A percentile compares a stretch with the other conserved stretches of the same genome.
phyloP scores from a whole-genome alignment of 2,888 invertebrate species.

The Heterodera filipjevi region DNA sequence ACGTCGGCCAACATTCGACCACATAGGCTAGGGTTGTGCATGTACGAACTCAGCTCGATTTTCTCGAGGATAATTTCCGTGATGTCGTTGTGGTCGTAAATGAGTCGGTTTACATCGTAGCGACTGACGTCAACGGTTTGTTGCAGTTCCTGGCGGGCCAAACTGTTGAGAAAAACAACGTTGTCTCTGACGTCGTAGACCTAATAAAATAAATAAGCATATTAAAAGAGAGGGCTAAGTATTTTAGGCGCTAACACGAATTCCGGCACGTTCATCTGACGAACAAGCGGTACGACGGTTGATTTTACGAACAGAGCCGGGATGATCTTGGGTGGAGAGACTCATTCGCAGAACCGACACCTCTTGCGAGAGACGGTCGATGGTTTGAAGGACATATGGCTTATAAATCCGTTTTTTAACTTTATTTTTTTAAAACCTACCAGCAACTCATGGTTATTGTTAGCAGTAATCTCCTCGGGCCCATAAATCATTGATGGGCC shows the following conservation, averaged over 20 bases:
- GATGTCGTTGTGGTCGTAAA: neutral
- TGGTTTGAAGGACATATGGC: constrained; percentile 5
- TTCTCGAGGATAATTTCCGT: neutral
- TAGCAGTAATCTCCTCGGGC: neutral
- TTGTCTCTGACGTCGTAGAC: neutral
- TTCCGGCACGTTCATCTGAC: neutral
- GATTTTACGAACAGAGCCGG: neutral
- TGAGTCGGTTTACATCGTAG: neutral
- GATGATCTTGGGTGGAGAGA: neutral
- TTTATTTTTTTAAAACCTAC: neutral
- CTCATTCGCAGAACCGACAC: neutral
- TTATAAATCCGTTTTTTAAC: neutral
- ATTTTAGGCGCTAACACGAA: neutral
- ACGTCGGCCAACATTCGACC: constrained; percentile 13
- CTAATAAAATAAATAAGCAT: neutral
- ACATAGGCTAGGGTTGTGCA: constrained; percentile 4
- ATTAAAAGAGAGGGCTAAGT: too few relatives aligned
- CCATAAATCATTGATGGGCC: neutral
- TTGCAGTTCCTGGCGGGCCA: neutral
- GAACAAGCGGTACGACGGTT: neutral
- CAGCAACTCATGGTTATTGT: neutral
- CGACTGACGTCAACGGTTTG: neutral
- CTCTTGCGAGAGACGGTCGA: neutral
- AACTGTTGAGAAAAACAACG: neutral
- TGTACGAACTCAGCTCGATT: neutral